These are phyloP conservation scores for Halocaridina rubra DNA, from an alignment of 2,888 invertebrate genomes.

Conservation along the genomic window DNA sequence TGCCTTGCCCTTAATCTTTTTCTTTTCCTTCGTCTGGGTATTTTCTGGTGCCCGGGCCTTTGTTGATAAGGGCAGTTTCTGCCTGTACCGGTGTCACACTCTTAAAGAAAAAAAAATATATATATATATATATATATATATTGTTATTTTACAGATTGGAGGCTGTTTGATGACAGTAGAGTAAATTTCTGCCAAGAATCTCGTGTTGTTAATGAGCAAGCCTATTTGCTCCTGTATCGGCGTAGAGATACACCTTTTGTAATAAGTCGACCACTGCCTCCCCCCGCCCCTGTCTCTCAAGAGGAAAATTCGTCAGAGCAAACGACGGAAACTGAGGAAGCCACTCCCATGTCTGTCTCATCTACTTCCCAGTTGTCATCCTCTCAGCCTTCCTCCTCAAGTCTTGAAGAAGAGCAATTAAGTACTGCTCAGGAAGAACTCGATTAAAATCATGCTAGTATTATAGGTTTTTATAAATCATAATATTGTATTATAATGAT, in stretches of 20 bases:
- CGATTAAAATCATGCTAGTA: slow-evolving; percentile 23
- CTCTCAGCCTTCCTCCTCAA: slow-evolving; percentile 59
- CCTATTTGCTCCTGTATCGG: slow-evolving; percentile 68
- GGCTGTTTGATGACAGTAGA: slow-evolving; percentile 68
- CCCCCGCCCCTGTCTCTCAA: neutral
- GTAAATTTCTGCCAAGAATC: slow-evolving; percentile 65
- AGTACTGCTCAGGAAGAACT: slow-evolving; percentile 62
- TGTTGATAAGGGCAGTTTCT: too few relatives aligned
- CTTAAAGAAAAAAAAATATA: too few relatives aligned
- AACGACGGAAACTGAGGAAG: slow-evolving; percentile 39
- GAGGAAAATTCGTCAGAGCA: slow-evolving; percentile 27
- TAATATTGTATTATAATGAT: too few relatives aligned
- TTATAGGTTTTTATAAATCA: neutral
- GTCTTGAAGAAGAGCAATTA: slow-evolving; percentile 51
- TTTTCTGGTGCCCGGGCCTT: too few relatives aligned
- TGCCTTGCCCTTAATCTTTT: too few relatives aligned
- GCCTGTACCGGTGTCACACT: too few relatives aligned
- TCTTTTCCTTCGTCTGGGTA: too few relatives aligned
- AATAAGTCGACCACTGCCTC: slow-evolving; percentile 22
- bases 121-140: too few relatives aligned
- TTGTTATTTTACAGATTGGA: slow-evolving; percentile 66
- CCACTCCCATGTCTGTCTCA: slow-evolving; percentile 59
- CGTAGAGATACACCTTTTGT: slow-evolving; percentile 63
- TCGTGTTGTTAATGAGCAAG: slow-evolving; percentile 66
- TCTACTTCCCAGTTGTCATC: slow-evolving; percentile 47